Base-by-base conservation (phyloP, 2,888 invertebrate genomes). In the Diplazon laetatorius region DNA sequence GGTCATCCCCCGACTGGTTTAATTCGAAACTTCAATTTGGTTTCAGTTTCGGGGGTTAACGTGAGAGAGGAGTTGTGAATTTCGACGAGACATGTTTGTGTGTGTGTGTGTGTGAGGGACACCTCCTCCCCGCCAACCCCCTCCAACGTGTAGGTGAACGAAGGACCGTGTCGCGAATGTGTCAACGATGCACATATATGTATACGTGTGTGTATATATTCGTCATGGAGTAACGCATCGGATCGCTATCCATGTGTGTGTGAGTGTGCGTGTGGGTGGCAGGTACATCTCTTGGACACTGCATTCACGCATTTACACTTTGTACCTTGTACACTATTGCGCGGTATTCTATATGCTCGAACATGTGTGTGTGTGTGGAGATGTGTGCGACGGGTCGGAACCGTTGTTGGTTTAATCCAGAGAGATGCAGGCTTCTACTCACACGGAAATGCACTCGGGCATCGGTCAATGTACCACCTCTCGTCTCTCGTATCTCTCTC, bases 21-120 rank as follows among this genome's bases (percentile, higher is more conserved):
- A 87, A 89, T 88, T 88, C 84, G 85, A 85, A 87, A 88, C 86
- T 87, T 87, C 87, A 86, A 89, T 88, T 88, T 84, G 83, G 83
- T 82, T 82, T 79, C 81, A 76, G 84, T 60, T n/a, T n/a, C 74
- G 77, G 48, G 63, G 71, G 81, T 78, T 84, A 85, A 84, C 82
- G 82, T 69, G 76, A 75, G 81, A 75, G 72, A 76, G 68, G 62
- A n/a, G n/a, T n/a, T 57, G 62, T 62, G 75, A 76, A 82, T 73
- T 76, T 66, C 46, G 63, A 60, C 68, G 48, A 72, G n/a, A n/a
- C n/a, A n/a, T n/a, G n/a, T 50, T 46, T 48, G 50, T 18, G 50
- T 46, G n/a, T 46, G 8, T 14, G 22, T 10, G n/a, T n/a, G n/a
- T n/a, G n/a, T n/a, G n/a, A n/a, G n/a, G n/a, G n/a, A n/a, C n/a